Percentiles rank a stretch among this genome's conserved stretches.
These are phyloP conservation scores for Aurelia aurita complex sp. Pacific DNA, from an alignment of 30 jellyfish, hydroid and myxozoan genomes.

Conservation along the genomic window DNA sequence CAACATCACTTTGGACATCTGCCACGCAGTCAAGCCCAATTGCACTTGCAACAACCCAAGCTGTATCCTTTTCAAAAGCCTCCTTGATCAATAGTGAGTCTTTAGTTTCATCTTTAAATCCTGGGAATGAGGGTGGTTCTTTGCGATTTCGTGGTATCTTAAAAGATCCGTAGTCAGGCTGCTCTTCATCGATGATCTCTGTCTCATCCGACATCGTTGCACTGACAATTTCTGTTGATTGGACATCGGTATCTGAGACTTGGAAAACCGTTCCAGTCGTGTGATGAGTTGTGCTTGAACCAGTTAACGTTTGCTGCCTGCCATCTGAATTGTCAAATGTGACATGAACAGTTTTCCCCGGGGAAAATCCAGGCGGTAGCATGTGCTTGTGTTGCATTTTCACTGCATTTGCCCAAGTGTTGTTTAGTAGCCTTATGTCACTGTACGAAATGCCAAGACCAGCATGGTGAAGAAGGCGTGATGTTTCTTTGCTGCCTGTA, in stretches of 20 bases:
- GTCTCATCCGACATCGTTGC: constrained; percentile 21
- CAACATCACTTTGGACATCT: constrained; percentile 35
- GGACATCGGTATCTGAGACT: constrained; percentile 25
- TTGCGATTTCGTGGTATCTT: constrained; percentile 63
- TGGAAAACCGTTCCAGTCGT: constrained; percentile 50
- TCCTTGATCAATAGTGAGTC: constrained; percentile 42
- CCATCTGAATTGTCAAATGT: too few relatives aligned
- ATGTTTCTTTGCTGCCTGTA: constrained; percentile 47
- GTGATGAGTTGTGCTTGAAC: constrained; percentile 62
- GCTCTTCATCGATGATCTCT: constrained; percentile 46
- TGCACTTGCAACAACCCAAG: constrained; percentile 44
- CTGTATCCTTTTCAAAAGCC: constrained; percentile 50
- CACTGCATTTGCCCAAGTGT: too few relatives aligned
- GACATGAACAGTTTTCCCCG: too few relatives aligned
- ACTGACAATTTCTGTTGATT: constrained; percentile 28
- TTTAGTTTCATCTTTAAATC: constrained; percentile 28
- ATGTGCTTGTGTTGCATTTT: too few relatives aligned
- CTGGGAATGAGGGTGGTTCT: constrained; percentile 55
- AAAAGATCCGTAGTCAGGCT: constrained; percentile 51
- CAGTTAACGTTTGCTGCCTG: too few relatives aligned
- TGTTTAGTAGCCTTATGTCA: too few relatives aligned
- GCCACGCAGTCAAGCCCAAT: constrained; percentile 58
- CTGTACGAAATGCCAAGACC: too few relatives aligned
- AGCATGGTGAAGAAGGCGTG: constrained; percentile 53
- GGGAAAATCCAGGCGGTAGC: too few relatives aligned